Evolutionary conservation across 1,140 invertebrate genomes (phyloP).

Genomic region (Nasonia vitripennis): DNA sequence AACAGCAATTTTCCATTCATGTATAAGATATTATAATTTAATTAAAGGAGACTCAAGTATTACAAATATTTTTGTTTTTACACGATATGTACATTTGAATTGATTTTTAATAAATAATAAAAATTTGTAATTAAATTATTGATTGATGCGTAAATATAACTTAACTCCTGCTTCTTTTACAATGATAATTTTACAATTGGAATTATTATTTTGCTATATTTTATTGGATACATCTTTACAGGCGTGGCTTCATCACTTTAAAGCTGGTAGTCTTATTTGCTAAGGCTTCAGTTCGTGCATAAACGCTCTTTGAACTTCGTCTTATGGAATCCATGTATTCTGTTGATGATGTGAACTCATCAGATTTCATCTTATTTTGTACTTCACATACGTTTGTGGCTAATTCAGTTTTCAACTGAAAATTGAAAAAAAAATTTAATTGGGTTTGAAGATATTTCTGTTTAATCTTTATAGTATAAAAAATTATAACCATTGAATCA

Average conservation of each 20-base stretch:
- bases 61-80: conserved; percentile 13
- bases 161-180: conserved; percentile 31
- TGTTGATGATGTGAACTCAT: conserved; percentile 67
- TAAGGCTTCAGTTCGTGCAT: conserved; percentile 73
- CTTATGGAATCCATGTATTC: conserved; percentile 72
- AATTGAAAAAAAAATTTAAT: conserved; percentile 37
- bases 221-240: conserved; percentile 58
- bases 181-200: conserved; percentile 4
- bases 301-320: conserved; percentile 72
- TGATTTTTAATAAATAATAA: conserved; percentile 42
- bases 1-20: conserved; percentile 35
- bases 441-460: conserved; percentile 49
- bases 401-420: conserved; percentile 45
- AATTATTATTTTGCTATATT: conserved; percentile 38
- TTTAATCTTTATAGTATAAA: conserved; percentile 51
- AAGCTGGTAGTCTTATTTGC: conserved; percentile 73
- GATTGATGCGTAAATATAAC: conserved; percentile 12
- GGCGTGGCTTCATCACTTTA: conserved; percentile 73
- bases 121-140: conserved; percentile 27
- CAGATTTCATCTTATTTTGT: conserved; percentile 57
- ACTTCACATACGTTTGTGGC: conserved; percentile 19
- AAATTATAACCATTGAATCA: conserved; percentile 47
- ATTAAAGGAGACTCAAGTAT: conserved; percentile 32
- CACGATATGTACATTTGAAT: conserved; percentile 32
- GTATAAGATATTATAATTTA: conserved; percentile 9